phyloP scores from a whole-genome alignment of 2,888 invertebrate genomes.

The Nemurella pictetii region DNA sequence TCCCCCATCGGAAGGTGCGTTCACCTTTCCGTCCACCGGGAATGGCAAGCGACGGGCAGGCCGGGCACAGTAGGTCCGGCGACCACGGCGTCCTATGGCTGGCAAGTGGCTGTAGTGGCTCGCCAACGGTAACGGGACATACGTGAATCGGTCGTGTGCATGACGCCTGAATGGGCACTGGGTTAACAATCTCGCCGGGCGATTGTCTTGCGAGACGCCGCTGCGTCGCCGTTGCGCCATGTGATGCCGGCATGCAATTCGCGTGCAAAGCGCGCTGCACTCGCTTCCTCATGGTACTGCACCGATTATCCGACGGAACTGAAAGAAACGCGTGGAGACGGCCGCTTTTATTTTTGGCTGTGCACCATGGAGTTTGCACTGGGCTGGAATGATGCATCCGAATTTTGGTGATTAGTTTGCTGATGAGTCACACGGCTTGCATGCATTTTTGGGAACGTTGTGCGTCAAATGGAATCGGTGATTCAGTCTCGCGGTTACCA shows the following conservation, averaged over 20 bases:
- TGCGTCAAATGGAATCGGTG: not conserved
- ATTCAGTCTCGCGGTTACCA: not conserved
- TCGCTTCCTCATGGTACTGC: not conserved
- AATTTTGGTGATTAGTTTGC: not conserved
- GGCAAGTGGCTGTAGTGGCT: not conserved
- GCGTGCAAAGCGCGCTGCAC: not conserved
- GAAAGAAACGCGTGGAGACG: not conserved
- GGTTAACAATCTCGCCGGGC: constrained; percentile 22
- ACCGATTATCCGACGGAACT: not conserved
- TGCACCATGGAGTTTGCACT: not conserved
- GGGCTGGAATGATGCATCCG: not conserved
- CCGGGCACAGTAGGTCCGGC: not conserved
- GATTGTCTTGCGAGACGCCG: not conserved
- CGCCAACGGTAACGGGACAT: not conserved
- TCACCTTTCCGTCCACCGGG: not conserved
- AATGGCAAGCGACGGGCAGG: not conserved
- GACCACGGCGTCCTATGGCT: not conserved
- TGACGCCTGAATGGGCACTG: constrained; percentile 23
- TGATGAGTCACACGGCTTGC: not conserved
- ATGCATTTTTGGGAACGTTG: not conserved
- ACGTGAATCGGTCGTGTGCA: constrained; percentile 7
- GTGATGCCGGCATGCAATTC: not conserved
- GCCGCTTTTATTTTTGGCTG: not conserved
- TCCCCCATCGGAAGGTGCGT: not conserved
- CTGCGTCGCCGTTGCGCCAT: not conserved